These are phyloP conservation scores for Nannoperca australis DNA, from an alignment of 2,797 vertebrate genomes.

Conservation along the genomic window DNA sequence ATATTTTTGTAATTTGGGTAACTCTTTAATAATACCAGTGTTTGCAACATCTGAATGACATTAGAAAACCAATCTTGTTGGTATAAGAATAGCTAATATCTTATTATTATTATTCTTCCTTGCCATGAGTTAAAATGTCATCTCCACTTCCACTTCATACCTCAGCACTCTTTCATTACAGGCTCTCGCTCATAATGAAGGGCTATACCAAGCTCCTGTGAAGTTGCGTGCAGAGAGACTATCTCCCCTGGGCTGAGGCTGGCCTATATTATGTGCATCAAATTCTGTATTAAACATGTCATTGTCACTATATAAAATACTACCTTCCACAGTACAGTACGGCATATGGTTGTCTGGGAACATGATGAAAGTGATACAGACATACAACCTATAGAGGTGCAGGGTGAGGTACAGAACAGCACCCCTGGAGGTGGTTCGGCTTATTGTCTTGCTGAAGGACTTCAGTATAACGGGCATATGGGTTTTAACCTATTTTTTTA, in stretches of 20 bases:
- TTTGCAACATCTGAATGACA: neutral
- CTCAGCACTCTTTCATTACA: conserved; percentile 18
- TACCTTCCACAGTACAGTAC: neutral
- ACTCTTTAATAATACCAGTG: neutral
- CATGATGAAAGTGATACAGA: neutral
- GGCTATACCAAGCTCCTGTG: conserved; percentile 9
- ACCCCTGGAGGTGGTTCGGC: neutral
- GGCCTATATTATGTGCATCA: conserved; percentile 43
- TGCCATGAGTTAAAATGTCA: neutral
- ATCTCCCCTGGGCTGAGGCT: conserved; percentile 24
- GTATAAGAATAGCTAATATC: neutral
- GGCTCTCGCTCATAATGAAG: neutral
- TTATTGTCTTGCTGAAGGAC: neutral
- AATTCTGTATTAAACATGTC: conserved; percentile 38
- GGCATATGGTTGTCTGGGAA: neutral
- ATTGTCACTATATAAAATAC: conserved; percentile 28
- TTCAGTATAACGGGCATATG: neutral
- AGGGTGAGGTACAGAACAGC: neutral
- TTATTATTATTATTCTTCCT: neutral
- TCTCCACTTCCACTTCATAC: conserved; percentile 15
- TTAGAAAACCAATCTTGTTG: neutral
- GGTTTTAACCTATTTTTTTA: conserved; percentile 29
- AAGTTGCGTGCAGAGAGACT: conserved; percentile 27
- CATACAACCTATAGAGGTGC: neutral
- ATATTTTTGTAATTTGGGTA: neutral